Evolutionary conservation across 2,888 invertebrate species (phyloP).

Genomic region (Himalopsyche kuldschensis): DNA sequence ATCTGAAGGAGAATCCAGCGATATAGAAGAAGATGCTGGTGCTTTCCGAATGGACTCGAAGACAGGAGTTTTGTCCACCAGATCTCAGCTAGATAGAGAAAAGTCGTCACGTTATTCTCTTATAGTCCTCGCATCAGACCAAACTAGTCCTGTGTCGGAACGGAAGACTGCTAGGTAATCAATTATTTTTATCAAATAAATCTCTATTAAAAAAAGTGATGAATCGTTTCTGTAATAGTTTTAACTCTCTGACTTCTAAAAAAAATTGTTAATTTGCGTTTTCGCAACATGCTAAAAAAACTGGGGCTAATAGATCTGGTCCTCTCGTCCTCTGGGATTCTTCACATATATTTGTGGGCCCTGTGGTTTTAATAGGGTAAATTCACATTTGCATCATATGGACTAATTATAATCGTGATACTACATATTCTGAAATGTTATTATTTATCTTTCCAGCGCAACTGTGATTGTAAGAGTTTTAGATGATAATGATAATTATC

Average conservation of each 20-base stretch:
- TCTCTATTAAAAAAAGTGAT: no score
- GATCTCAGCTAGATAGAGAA: conserved; percentile 84
- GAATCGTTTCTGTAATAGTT: background rate
- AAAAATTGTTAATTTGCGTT: no score
- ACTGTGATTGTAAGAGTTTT: conserved; percentile 79
- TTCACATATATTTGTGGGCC: no score
- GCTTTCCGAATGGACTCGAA: conserved; percentile 85
- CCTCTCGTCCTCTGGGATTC: no score
- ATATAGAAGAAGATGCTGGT: conserved; percentile 69
- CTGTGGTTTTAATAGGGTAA: no score
- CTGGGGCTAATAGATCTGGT: no score
- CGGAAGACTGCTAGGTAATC: conserved; percentile 71
- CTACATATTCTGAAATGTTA: background rate
- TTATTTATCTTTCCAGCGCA: conserved; percentile 54
- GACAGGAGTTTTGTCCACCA: conserved; percentile 84
- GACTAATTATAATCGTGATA: no score
- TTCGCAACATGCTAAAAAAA: no score
- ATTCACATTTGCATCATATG: background rate
- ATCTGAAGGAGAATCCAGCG: conserved; percentile 59
- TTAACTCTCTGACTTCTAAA: no score
- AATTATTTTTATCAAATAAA: background rate
- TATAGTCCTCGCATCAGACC: conserved; percentile 82
- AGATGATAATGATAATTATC: conserved; percentile 93
- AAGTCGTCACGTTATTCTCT: conserved; percentile 81
- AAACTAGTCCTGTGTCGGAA: conserved; percentile 76